Evolutionary conservation across 35 echinoderm and acorn worm genomes (phyloP), one percentile per base, ranked within the genome.

Genomic region (Ophioderma brevispina): DNA sequence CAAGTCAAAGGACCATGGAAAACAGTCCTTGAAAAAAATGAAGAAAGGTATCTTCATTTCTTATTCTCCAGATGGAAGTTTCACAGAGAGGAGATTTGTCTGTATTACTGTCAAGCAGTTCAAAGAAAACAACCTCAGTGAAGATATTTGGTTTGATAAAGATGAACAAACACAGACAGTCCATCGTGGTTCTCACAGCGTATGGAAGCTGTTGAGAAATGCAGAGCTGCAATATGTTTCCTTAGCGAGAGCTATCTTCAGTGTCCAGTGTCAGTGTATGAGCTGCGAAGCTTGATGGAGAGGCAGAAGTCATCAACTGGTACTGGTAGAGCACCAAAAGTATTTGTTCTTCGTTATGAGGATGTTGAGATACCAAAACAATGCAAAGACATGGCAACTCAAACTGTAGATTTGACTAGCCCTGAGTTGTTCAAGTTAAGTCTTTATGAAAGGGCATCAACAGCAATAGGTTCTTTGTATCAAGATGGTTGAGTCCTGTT

Each of bases 71-170:
- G 91, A 99, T 82, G 94, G 93, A 52, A 91, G 97, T 30, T 99
- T 95, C 46, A 30, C 90, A 55, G 97, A 99, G 87, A 70, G 97
- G 56, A 85, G 85, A 77, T 95, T 99, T 84, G 93, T 99, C 0
- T 93, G 93, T 35, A 88, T 87, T 30, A 81, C 89, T 1, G 97
- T 99, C 10, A 90, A 86, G 50, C 93, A 95, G 55, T 93, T 99
- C 39, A 99, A 95, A 38, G 97, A 99, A 86, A 99, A 95, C 40
- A 92, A 95, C 77, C 77, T 99, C 6, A 84, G 43, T 8, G 97
- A 99, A 76, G 97, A 99, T 49, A 89, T 99, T 56, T 99, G 97
- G 97, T 99, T 99, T 86, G 97, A 99, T 83, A 99, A 93, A 50
- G 97, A 95, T 37, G 97, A 99, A 38, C 77, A 95, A 37, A 95